phyloP scores from a whole-genome alignment of 2,888 invertebrate genomes.

The Mechanitis mazaeus region DNA sequence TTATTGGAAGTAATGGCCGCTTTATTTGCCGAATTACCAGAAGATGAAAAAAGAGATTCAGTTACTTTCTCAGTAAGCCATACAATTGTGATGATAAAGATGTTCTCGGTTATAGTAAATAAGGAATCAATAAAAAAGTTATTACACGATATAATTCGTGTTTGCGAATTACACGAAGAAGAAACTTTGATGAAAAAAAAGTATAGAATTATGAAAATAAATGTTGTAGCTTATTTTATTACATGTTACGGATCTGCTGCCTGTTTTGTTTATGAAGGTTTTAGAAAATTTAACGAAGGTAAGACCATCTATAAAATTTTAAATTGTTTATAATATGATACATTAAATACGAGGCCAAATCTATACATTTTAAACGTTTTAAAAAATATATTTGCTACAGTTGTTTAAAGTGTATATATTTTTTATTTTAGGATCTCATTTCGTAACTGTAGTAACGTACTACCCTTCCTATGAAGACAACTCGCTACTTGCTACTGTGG shows the following conservation, averaged over 20 bases:
- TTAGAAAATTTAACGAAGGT: conserved; percentile 53
- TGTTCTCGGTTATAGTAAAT: conserved; percentile 48
- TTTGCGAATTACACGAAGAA: conserved; percentile 52
- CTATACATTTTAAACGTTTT: too few species aligned
- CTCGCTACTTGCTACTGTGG: conserved; percentile 39
- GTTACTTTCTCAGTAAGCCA: conserved; percentile 62
- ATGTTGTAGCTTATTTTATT: conserved; percentile 46
- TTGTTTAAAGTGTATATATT: neutral
- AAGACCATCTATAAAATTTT: conserved; percentile 8
- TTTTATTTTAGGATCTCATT: conserved; percentile 53
- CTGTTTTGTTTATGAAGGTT: conserved; percentile 57
- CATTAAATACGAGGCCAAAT: too few species aligned
- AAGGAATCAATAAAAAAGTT: conserved; percentile 48
- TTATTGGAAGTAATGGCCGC: conserved; percentile 60
- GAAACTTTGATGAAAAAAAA: conserved; percentile 45
- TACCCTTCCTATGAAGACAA: conserved; percentile 54
- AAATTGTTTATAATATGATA: too few species aligned
- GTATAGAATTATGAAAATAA: conserved; percentile 55
- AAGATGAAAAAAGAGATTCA: conserved; percentile 59
- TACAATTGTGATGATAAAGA: conserved; percentile 57
- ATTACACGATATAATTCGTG: conserved; percentile 48
- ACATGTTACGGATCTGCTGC: conserved; percentile 48
- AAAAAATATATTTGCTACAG: too few species aligned
- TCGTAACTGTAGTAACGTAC: conserved; percentile 59
- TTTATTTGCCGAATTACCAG: conserved; percentile 52